Base-by-base conservation (phyloP, 2,888 invertebrate genomes). In the Lasioglossum marginatum region DNA sequence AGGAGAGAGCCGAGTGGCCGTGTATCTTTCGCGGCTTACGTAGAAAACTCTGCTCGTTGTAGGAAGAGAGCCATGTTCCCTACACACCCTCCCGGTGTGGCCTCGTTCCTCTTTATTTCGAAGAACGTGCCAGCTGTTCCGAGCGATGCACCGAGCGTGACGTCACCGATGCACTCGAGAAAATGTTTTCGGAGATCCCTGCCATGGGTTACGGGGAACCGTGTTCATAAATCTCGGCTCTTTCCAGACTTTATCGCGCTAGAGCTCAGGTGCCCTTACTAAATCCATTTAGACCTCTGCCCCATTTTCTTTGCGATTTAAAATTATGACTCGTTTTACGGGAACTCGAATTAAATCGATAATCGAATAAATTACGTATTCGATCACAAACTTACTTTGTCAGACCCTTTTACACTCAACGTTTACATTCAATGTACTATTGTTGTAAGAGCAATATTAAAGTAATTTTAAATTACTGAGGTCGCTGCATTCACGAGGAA, bases 141-240 rank as follows among this genome's bases (percentile, higher is more conserved):
- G 86, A 37, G 23, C 81, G 81, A 76, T 70, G 87, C 84, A 74
- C 74, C 76, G 52, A 2, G 70, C 16, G 57, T 90, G 84, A 89
- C 90, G 89, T 88, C 90, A 85, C 74, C 77, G 81, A 85, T 87
- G 81, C 82, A 73, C 81, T 70, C 74, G 70, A 71, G 83, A 76
- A 87, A 77, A 66, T 57, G 48, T 63, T 66, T 68, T 45, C 45
- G 48, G 43, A 14, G 27, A 77, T 40, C 34, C 31, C n/a, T 60
- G 40, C 71, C 45, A 63, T 34, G 70, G 73, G 63, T 74, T 77
- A 75, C 86, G 48, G 4, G 73, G 81, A 85, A 79, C 73, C 76
- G 37, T 63, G 40, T 68, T 73, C 70, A 66, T 77, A 85, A 86
- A 79, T 77, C 68, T 70, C 4, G 14, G 27, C 23, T 74, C 43